Conservation (phyloP, 2,797 vertebrate species). For the Argya squamiceps region DNA sequence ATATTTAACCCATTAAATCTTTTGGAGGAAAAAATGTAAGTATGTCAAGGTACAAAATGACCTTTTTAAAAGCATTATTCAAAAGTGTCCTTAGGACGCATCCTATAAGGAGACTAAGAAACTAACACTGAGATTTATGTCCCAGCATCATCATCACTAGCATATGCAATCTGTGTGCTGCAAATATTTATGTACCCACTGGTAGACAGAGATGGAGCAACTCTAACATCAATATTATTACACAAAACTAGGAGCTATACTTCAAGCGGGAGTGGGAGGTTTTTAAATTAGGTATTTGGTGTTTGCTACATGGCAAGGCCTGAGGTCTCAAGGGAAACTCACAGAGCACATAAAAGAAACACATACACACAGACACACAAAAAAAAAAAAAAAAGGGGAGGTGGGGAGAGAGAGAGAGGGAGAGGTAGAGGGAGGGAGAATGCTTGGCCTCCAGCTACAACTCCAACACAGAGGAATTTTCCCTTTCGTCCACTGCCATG, state of each 20-base stretch:
- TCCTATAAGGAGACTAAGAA: neutral
- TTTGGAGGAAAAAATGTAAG: accelerated
- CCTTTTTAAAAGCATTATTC: neutral
- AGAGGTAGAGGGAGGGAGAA: neutral
- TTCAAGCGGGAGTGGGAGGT: neutral
- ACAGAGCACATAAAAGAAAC: neutral
- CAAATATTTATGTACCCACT: neutral
- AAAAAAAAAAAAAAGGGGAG: no score
- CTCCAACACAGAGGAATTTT: neutral
- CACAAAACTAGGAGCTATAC: neutral
- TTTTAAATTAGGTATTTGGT: neutral
- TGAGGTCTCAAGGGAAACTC: neutral
- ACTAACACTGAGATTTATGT: neutral
- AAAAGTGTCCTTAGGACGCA: neutral
- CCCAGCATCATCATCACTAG: neutral
- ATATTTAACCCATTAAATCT: neutral
- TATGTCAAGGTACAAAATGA: neutral
- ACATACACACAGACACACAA: neutral
- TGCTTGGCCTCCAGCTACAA: neutral
- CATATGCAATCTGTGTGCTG: neutral
- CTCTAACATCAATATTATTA: neutral
- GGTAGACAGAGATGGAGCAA: neutral
- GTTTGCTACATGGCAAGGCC: neutral
- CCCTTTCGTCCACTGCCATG: neutral
- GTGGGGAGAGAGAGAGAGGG: accelerated